Conservation (phyloP, 2,113 vertebrate species). For the Antidorcas marsupialis region DNA sequence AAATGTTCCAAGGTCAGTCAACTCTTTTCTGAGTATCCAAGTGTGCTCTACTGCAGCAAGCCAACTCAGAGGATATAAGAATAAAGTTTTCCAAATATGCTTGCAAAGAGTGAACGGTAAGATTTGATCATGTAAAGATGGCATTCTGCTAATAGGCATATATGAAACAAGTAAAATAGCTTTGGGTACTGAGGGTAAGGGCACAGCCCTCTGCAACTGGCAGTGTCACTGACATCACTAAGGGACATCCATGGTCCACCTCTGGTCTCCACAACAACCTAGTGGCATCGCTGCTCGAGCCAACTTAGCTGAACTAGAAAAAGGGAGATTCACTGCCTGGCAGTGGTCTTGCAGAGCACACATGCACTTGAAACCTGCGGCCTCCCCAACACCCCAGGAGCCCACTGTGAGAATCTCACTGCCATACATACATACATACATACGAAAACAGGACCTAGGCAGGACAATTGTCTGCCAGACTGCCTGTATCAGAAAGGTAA, state of each 20-base stretch:
- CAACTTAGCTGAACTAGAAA: neutral
- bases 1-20: neutral
- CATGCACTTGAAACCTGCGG: neutral
- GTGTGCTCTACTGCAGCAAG: neutral
- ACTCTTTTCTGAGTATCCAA: neutral
- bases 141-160: neutral
- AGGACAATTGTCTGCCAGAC: neutral
- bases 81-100: neutral
- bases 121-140: neutral
- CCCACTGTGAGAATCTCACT: neutral
- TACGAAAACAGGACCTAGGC: neutral
- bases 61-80: neutral
- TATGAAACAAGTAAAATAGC: neutral
- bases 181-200: neutral
- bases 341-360: neutral
- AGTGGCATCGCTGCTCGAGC: neutral
- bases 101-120: neutral
- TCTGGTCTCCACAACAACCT: neutral
- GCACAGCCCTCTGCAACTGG: neutral
- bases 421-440: neutral
- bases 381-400: neutral
- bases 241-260: neutral
- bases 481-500: neutral
- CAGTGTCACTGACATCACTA: neutral
- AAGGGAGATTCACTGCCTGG: neutral